Conservation (phyloP, 2,888 invertebrate genomes). For the Pharmacophagus antenor region DNA sequence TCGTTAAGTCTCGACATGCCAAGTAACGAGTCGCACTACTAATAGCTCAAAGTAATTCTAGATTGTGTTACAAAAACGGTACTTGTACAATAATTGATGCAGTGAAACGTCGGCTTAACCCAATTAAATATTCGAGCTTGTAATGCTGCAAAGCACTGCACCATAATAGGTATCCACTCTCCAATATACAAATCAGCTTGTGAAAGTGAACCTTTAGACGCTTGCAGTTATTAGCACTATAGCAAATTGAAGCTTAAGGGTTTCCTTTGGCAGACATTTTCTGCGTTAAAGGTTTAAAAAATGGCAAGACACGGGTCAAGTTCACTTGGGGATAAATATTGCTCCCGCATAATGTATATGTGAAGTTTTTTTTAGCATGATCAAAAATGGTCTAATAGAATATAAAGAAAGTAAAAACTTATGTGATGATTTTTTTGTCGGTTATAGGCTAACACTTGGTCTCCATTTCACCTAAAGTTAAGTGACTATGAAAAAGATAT, state of each 20-base stretch:
- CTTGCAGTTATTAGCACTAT: constrained; percentile 1
- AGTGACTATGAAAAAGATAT: too few relatives aligned
- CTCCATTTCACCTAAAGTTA: too few relatives aligned
- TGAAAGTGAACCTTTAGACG: neutral
- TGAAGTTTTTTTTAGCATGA: too few relatives aligned
- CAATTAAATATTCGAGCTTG: neutral
- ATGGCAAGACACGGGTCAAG: too few relatives aligned
- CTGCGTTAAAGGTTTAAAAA: too few relatives aligned
- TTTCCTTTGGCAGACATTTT: too few relatives aligned
- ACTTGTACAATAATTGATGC: neutral
- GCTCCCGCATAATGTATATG: too few relatives aligned
- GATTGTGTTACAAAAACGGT: neutral
- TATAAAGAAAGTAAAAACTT: too few relatives aligned
- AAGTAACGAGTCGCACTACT: neutral
- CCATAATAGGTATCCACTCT: neutral
- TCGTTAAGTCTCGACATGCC: neutral
- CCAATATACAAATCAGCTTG: neutral
- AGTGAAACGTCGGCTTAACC: neutral
- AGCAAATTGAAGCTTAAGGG: neutral
- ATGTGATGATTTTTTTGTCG: too few relatives aligned
- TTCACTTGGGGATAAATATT: too few relatives aligned
- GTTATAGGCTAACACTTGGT: too few relatives aligned
- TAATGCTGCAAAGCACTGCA: neutral
- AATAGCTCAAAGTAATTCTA: neutral
- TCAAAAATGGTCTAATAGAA: too few relatives aligned